These are phyloP conservation scores for Sardina pilchardus DNA, from an alignment of 2,113 vertebrate genomes.

Conservation along the genomic window DNA sequence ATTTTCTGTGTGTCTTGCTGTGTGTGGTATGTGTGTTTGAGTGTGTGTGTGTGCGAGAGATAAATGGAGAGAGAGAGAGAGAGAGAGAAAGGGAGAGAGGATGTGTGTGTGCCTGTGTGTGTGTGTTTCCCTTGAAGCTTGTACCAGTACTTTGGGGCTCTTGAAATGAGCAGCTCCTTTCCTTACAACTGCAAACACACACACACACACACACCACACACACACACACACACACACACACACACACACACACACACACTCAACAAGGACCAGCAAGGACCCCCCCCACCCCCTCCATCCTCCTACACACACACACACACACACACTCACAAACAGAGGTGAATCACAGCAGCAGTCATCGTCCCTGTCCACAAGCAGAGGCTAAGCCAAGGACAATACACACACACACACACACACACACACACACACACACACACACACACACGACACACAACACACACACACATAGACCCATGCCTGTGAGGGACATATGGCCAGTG, in stretches of 20 bases:
- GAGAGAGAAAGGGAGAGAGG: no score
- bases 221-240: conserved; percentile 25
- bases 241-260: conserved; percentile 10
- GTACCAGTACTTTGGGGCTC: background rate
- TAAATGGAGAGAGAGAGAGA: no score
- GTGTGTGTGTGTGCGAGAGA: background rate
- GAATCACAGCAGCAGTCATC: background rate
- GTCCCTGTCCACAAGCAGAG: background rate
- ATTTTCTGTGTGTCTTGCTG: background rate
- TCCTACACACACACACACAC: background rate
- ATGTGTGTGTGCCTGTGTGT: background rate
- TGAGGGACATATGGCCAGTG: background rate
- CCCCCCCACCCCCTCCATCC: background rate
- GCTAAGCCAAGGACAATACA: background rate
- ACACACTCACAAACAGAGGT: no score
- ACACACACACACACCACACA: conserved; percentile 31
- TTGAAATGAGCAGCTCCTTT: background rate
- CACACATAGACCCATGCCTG: background rate
- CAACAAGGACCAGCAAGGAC: conserved; percentile 16
- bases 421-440: conserved; percentile 4
- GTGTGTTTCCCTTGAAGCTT: background rate
- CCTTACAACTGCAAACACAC: background rate
- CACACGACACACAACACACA: no score
- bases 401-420: background rate
- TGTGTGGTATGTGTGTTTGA: background rate